These are phyloP conservation scores for Drosophila teissieri DNA, from an alignment of 1,140 invertebrate species.

Conservation along the genomic window DNA sequence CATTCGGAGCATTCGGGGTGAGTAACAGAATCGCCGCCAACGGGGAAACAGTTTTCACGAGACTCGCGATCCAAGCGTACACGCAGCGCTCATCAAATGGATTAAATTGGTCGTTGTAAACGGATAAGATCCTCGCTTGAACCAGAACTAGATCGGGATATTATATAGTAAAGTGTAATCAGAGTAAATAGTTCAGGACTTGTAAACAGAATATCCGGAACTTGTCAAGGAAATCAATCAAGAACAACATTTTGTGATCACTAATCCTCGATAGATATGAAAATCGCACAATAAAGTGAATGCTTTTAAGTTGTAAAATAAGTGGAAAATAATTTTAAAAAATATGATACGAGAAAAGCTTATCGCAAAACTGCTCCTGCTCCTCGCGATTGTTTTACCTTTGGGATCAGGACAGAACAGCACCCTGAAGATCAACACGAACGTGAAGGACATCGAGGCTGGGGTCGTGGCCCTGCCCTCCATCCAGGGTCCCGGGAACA, in stretches of 20 bases:
- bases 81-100: slow-evolving; percentile 53
- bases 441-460: slow-evolving; percentile 58
- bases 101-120: slow-evolving; percentile 3
- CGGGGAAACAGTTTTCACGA: slow-evolving; percentile 66
- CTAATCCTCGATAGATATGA: not conserved
- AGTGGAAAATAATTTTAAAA: not conserved
- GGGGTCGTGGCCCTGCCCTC: slow-evolving; percentile 47
- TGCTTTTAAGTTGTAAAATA: too few species aligned
- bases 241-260: too few species aligned
- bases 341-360: not conserved
- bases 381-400: slow-evolving; percentile 21
- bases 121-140: not conserved
- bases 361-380: not conserved
- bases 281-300: not conserved
- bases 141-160: not conserved
- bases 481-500: slow-evolving; percentile 62
- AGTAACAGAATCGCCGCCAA: slow-evolving; percentile 62
- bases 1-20: slow-evolving; percentile 63
- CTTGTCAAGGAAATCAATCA: too few species aligned
- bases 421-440: slow-evolving; percentile 62
- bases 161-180: slow-evolving; percentile 7
- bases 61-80: slow-evolving; percentile 69
- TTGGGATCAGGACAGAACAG: slow-evolving; percentile 43
- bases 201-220: not conserved
- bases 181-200: not conserved